Base-by-base conservation (phyloP, 2,113 vertebrate genomes). In the Tapirus terrestris region DNA sequence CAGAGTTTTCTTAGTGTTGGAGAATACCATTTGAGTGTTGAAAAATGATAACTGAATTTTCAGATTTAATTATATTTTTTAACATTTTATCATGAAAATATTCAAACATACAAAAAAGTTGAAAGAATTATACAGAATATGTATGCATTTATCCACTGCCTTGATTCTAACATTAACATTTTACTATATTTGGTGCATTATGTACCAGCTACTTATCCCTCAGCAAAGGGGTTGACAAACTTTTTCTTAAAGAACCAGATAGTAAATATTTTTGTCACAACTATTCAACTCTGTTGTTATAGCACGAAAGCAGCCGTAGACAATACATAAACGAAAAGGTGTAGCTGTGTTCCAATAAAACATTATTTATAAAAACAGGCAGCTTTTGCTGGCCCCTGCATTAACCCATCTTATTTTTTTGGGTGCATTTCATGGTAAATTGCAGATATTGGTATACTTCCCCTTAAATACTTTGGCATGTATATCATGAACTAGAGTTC, bases 61-160 rank as follows among this genome's bases (percentile, higher is more conserved):
- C 36, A 93, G 16, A 90, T 67, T 73, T n/a, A 73, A 6, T 73
- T 89, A 67, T n/a, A 89, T 89, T 95, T 95, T 95, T 80, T 73
- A 33, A 79, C 7, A 67, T 73, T 97, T 80, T 68, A 39, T 80
- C 45, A 13, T 51, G 23, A 84, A 93, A 89, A 65, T 89, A 79
- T 63, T 95, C 70, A 89, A 67, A 84, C 48, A 48, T 73, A 91
- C 8, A 58, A 11, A 21, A 70, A 56, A 93, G 18, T 93, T 67
- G 13, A 58, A 88, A 96, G 77, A 76, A 33, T 89, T 89, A 92
- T 80, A 48, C 21, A 9, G n/a, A 51, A 23, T 45, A 73, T 51
- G 33, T 45, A 73, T 51, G 33, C 4, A 18, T 79, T 76, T 93
- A 83, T 68, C n/a, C 3, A 39, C 39, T 83, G 13, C 51, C 6